phyloP scores from a whole-genome alignment of 2,888 invertebrate genomes.

The Volucella bombylans region DNA sequence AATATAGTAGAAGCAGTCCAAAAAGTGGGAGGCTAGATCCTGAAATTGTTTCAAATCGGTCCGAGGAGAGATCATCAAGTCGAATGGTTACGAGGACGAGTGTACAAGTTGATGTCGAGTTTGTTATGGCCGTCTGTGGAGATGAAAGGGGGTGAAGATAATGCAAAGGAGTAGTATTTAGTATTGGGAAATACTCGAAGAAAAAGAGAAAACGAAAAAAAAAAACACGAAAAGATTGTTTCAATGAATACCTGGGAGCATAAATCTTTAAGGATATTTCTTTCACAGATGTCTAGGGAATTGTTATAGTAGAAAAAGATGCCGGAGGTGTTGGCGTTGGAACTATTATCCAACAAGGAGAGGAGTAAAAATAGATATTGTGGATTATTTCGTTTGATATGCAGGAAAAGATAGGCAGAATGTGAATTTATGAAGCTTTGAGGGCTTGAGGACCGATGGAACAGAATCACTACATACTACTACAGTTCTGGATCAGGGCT shows the following conservation, averaged over 20 bases:
- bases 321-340: background rate
- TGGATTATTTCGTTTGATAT: too few relatives aligned
- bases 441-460: too few relatives aligned
- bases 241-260: constrained; percentile 21
- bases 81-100: constrained; percentile 29
- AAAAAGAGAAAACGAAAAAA: too few relatives aligned
- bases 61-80: constrained; percentile 56
- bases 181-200: too few relatives aligned
- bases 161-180: too few relatives aligned
- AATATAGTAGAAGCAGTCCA: constrained; percentile 12
- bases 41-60: constrained; percentile 59
- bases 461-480: too few relatives aligned
- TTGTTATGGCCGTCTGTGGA: background rate
- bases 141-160: background rate
- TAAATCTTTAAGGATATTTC: constrained; percentile 28
- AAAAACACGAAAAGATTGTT: background rate
- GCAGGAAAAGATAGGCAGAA: too few relatives aligned
- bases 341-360: too few relatives aligned
- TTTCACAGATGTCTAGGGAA: background rate
- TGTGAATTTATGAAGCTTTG: too few relatives aligned
- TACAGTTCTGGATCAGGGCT: too few relatives aligned
- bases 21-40: constrained; percentile 25
- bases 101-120: background rate
- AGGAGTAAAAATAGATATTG: too few relatives aligned
- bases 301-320: background rate